Evolutionary conservation across 2,888 invertebrate genomes (phyloP).

Genomic region (Polia nebulosa): DNA sequence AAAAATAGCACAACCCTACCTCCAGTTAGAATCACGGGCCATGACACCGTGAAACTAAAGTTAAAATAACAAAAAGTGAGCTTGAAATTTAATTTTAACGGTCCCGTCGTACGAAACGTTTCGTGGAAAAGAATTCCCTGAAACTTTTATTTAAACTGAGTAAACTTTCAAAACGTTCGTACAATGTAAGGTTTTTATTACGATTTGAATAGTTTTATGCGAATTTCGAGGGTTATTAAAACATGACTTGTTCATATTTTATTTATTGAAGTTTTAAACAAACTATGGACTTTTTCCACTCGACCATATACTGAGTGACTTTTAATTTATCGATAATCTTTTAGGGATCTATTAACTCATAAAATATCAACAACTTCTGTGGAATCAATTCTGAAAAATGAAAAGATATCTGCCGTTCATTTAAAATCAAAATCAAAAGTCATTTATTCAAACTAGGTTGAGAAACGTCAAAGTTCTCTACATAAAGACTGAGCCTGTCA

Average conservation of each 20-base stretch:
- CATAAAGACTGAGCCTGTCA: too few relatives aligned
- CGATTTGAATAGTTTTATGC: neutral
- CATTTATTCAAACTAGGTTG: too few relatives aligned
- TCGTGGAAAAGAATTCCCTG: constrained; percentile 37
- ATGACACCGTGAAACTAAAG: constrained; percentile 48
- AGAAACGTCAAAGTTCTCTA: too few relatives aligned
- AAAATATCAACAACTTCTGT: too few relatives aligned
- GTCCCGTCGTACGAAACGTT: constrained; percentile 5
- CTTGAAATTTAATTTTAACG: constrained; percentile 56
- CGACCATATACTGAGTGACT: too few relatives aligned
- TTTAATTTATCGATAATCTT: too few relatives aligned
- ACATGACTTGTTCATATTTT: neutral
- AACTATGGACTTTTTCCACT: too few relatives aligned
- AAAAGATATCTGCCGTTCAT: too few relatives aligned
- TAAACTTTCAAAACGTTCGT: constrained; percentile 8
- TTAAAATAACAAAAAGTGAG: constrained; percentile 47
- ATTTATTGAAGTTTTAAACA: neutral
- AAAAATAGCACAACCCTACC: constrained; percentile 41
- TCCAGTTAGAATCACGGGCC: constrained; percentile 16
- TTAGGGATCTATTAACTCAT: too few relatives aligned
- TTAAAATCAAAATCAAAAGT: too few relatives aligned
- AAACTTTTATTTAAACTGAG: constrained; percentile 35
- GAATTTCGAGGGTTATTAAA: neutral
- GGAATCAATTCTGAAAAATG: too few relatives aligned
- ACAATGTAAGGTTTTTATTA: neutral